phyloP scores from a whole-genome alignment of 2,113 vertebrate species.

The Azemiops feae region DNA sequence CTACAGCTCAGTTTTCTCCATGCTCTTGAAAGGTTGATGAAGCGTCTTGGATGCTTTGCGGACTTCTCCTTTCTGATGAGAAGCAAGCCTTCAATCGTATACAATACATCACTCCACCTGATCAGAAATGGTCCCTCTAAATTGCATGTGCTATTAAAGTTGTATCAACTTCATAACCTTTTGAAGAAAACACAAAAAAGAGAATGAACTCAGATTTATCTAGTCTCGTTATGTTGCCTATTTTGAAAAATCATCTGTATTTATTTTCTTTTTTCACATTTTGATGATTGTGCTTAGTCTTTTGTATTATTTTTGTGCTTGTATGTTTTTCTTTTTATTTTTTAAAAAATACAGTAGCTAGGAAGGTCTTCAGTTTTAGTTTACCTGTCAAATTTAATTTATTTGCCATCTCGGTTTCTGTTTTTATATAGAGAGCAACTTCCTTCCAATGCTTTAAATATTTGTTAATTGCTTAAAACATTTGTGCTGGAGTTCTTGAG shows the following conservation, averaged over 20 bases:
- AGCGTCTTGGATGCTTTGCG: not conserved
- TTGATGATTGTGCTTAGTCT: constrained; percentile 54
- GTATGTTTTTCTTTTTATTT: constrained; percentile 32
- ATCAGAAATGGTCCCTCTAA: not conserved
- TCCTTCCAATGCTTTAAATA: not conserved
- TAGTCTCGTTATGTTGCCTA: not conserved
- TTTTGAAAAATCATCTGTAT: constrained; percentile 24
- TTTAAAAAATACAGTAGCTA: constrained; percentile 30
- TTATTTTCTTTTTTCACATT: constrained; percentile 5
- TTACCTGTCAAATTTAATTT: constrained; percentile 69
- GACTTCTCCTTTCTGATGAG: not conserved
- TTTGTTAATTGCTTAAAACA: not conserved
- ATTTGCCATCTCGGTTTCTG: constrained; percentile 61
- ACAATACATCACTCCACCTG: not conserved
- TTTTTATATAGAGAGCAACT: not conserved
- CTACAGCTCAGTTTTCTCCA: not conserved
- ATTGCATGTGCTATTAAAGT: constrained; percentile 14
- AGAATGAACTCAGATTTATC: not conserved
- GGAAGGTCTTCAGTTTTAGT: constrained; percentile 20
- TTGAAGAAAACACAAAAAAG: not conserved
- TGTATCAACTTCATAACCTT: not conserved
- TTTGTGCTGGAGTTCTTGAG: constrained; percentile 11
- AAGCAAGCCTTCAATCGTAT: not conserved
- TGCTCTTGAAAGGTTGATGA: not conserved
- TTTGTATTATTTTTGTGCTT: constrained; percentile 49